phyloP scores from a whole-genome alignment of 1,140 invertebrate species.

The Ips nitidus region DNA sequence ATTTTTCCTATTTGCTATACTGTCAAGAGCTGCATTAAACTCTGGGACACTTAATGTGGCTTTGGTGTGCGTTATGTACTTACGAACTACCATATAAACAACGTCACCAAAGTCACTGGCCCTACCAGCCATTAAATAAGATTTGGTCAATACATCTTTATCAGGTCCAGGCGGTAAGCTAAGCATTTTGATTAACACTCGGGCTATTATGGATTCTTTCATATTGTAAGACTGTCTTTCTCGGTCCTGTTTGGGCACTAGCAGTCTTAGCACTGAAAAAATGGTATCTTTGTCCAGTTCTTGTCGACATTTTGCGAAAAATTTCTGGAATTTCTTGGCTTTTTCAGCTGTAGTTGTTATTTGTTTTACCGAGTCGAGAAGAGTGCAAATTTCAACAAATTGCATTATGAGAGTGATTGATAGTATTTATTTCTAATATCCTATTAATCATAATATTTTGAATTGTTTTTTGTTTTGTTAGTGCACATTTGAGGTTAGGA shows the following conservation, averaged over 20 bases:
- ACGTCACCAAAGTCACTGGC: slow-evolving; percentile 74
- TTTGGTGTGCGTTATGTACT: slow-evolving; percentile 57
- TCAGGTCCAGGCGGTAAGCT: slow-evolving; percentile 66
- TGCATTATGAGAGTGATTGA: slow-evolving; percentile 22
- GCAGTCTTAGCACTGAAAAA: slow-evolving; percentile 69
- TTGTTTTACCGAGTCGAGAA: slow-evolving; percentile 37
- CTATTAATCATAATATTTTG: too few relatives aligned
- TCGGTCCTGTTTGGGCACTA: slow-evolving; percentile 70
- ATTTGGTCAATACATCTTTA: slow-evolving; percentile 65
- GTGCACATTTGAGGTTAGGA: too few relatives aligned
- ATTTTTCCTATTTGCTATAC: slow-evolving; percentile 62
- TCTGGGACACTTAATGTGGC: slow-evolving; percentile 61
- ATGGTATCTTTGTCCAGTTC: slow-evolving; percentile 49
- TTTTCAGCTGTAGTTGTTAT: slow-evolving; percentile 33
- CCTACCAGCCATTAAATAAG: slow-evolving; percentile 42
- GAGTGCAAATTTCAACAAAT: slow-evolving; percentile 41
- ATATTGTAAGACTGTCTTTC: slow-evolving; percentile 66
- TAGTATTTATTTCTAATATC: too few relatives aligned
- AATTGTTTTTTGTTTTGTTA: too few relatives aligned
- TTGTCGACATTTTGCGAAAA: slow-evolving; percentile 36
- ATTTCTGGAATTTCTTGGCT: slow-evolving; percentile 32
- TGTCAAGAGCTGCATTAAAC: slow-evolving; percentile 71
- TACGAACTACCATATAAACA: slow-evolving; percentile 68
- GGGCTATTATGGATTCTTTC: slow-evolving; percentile 66
- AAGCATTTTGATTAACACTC: slow-evolving; percentile 68